Percentiles rank a stretch among this genome's conserved stretches.
Conservation (phyloP, 2,888 invertebrate genomes). For the Eustalomyia histrio region DNA sequence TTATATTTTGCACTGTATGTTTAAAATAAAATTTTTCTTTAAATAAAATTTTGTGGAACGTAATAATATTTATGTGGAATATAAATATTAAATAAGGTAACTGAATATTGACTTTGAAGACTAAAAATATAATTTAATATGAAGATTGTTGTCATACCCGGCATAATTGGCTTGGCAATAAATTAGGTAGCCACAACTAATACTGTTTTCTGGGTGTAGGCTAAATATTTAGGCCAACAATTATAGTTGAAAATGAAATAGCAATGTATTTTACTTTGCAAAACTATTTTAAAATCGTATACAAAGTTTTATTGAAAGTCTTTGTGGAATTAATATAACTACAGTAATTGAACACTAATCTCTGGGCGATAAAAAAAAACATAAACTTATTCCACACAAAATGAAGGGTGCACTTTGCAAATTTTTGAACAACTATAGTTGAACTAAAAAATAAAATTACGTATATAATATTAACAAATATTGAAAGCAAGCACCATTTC, state of each 20-base stretch:
- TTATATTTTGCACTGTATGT: too few species aligned
- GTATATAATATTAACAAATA: neutral
- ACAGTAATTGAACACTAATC: slow-evolving; percentile 6
- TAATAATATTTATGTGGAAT: too few species aligned
- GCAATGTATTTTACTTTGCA: neutral
- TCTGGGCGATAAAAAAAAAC: neutral
- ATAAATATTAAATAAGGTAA: too few species aligned
- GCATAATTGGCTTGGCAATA: too few species aligned
- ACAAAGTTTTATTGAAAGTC: neutral
- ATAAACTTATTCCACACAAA: neutral
- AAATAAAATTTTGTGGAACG: too few species aligned
- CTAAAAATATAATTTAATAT: too few species aligned
- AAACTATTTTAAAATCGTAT: neutral
- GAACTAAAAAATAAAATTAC: neutral
- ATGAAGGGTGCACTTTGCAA: neutral
- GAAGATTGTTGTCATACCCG: too few species aligned
- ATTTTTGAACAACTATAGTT: neutral
- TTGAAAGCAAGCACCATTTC: too few species aligned
- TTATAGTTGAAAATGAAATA: neutral
- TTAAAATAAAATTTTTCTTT: too few species aligned
- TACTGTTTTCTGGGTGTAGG: too few species aligned
- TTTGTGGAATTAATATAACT: neutral
- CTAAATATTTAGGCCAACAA: neutral
- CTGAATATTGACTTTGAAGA: too few species aligned
- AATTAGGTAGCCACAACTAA: too few species aligned